Percentiles rank a stretch among this genome's conserved stretches.
phyloP scores from a whole-genome alignment of 2,888 invertebrate genomes.

The Xiphydria camelus region DNA sequence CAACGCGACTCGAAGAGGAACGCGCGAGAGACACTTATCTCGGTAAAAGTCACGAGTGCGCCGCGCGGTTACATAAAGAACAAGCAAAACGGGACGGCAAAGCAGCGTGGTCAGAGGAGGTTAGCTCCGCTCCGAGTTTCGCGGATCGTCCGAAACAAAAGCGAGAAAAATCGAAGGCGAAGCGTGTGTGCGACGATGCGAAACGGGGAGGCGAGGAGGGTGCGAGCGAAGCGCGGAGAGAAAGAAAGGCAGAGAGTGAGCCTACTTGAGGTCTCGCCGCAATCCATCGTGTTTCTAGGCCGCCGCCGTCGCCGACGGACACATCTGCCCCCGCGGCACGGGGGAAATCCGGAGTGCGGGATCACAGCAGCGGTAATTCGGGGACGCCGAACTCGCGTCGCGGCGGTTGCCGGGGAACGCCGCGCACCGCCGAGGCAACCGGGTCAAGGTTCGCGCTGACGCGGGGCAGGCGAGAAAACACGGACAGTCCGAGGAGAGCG shows the following conservation, averaged over 20 bases:
- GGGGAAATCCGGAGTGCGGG: slow-evolving; percentile 13
- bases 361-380: background rate
- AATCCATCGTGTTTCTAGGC: slow-evolving; percentile 51
- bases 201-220: slow-evolving; percentile 11
- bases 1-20: too few species aligned
- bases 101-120: too few species aligned
- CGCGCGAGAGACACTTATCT: too few species aligned
- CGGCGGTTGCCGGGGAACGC: slow-evolving; percentile 15
- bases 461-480: slow-evolving; percentile 24
- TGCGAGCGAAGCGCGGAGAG: background rate
- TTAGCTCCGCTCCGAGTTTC: too few species aligned
- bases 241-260: slow-evolving; percentile 26
- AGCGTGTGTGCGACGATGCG: background rate
- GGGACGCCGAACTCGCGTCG: background rate
- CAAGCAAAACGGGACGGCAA: too few species aligned
- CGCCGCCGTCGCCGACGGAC: slow-evolving; percentile 43
- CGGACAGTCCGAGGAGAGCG: slow-evolving; percentile 12
- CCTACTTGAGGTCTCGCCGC: slow-evolving; percentile 56
- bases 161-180: background rate
- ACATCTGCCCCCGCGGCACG: slow-evolving; percentile 46
- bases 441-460: slow-evolving; percentile 41
- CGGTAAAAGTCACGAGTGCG: too few species aligned
- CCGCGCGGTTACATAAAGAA: too few species aligned
- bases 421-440: slow-evolving; percentile 35
- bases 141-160: too few species aligned